Conservation (phyloP, 2,113 vertebrate species). For the Poeciliopsis occidentalis region DNA sequence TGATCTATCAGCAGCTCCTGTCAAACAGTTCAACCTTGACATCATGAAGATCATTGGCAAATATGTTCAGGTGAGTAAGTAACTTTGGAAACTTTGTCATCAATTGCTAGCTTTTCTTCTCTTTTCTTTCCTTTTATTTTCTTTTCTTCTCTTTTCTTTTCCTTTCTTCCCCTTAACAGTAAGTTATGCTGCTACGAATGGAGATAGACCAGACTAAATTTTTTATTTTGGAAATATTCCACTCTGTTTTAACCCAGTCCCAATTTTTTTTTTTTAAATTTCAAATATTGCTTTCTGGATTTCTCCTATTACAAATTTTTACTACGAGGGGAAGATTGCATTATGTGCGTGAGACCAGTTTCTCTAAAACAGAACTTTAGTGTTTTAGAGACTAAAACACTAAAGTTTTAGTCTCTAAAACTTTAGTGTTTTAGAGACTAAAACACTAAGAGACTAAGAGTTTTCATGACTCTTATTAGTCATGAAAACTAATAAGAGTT, state of each 20-base stretch:
- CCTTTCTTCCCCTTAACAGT: too few species aligned
- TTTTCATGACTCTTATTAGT: too few species aligned
- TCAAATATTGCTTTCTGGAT: neutral
- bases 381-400: too few species aligned
- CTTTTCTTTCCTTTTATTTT: too few species aligned
- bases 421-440: too few species aligned
- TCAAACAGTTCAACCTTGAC: constrained; percentile 97
- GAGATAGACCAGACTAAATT: neutral
- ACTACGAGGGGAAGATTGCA: neutral
- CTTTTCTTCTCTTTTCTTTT: too few species aligned
- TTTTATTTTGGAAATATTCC: neutral
- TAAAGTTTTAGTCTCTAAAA: too few species aligned
- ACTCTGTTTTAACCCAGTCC: neutral
- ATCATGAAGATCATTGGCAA: constrained; percentile 99
- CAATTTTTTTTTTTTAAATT: neutral
- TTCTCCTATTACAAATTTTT: neutral
- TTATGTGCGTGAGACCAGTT: neutral
- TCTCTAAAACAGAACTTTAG: neutral
- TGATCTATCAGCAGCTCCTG: constrained; percentile 92
- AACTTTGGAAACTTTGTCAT: neutral
- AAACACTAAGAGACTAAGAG: too few species aligned
- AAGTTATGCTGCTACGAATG: neutral
- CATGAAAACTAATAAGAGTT: too few species aligned
- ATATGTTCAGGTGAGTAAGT: constrained; percentile 92
- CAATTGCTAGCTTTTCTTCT: too few species aligned